These are phyloP conservation scores for Chrysomela aeneicollis DNA, from an alignment of 2,888 invertebrate species.

Conservation along the genomic window DNA sequence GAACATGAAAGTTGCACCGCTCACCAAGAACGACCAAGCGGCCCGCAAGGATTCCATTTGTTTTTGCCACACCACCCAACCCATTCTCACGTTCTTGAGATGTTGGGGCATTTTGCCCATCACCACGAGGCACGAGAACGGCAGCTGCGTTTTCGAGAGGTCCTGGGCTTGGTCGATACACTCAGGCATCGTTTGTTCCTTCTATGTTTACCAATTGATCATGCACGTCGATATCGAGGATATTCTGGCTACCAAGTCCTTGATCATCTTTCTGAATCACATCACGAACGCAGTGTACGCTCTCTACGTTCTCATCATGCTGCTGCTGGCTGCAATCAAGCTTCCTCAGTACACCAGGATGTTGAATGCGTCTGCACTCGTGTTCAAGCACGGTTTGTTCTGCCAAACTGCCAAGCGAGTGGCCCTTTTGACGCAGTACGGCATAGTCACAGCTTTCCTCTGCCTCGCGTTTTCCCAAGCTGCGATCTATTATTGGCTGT, in stretches of 20 bases:
- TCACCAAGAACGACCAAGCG: neutral
- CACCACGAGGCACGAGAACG: slow-evolving; percentile 6
- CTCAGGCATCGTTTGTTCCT: slow-evolving; percentile 41
- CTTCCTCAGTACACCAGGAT: slow-evolving; percentile 49
- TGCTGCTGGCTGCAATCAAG: slow-evolving; percentile 47
- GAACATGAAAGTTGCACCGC: neutral
- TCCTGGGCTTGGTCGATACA: slow-evolving; percentile 53
- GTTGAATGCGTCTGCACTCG: slow-evolving; percentile 47
- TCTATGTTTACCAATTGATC: slow-evolving; percentile 45
- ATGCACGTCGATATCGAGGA: slow-evolving; percentile 47
- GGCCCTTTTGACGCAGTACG: slow-evolving; percentile 45
- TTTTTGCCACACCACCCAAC: neutral
- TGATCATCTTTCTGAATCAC: too few species aligned
- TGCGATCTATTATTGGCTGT: slow-evolving; percentile 45
- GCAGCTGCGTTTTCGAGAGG: slow-evolving; percentile 50
- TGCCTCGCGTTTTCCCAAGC: slow-evolving; percentile 45
- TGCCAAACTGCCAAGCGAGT: slow-evolving; percentile 52
- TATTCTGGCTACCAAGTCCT: slow-evolving; percentile 41
- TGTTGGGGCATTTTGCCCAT: neutral
- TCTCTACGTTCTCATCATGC: slow-evolving; percentile 49
- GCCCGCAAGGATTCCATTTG: neutral
- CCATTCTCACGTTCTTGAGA: neutral
- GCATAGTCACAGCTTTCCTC: slow-evolving; percentile 42
- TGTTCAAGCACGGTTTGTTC: slow-evolving; percentile 52
- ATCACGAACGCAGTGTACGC: too few species aligned